Base-by-base conservation (phyloP, 2,888 invertebrate genomes). In the Podabrus alpinus region DNA sequence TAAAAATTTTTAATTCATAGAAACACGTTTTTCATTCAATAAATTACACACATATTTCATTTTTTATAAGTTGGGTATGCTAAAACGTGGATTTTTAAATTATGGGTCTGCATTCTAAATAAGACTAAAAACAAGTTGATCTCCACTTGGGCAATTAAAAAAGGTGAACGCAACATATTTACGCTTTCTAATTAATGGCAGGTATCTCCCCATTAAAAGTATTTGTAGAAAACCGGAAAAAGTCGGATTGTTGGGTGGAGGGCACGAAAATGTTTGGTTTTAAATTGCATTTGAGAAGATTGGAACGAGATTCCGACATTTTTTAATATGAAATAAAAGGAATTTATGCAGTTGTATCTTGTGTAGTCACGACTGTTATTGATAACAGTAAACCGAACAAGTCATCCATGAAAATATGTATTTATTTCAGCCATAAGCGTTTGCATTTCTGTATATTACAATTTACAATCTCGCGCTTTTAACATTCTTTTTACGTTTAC, bases 321-420 rank as follows among this genome's bases (percentile, higher is more conserved):
- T 69, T 71, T 76, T 73, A 71, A 67, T 71, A 76, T 76, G 60
- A 69, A 71, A 73, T 68, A 68, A 59, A 60, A n/a, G 73, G 72
- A 73, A 75, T 72, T 75, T 73, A 72, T 75, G 72, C 66, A n/a
- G 75, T 62, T 45, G 69, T 76, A 73, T 71, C 71, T 73, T 67
- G 19, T 71, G 68, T 60, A 78, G 79, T 80, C 79, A 80, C 80
- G 80, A 80, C 75, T 76, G 73, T 75, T 72, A 72, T 45, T 78
- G 79, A 80, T 80, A 79, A 80, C 80, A 80, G 77, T 81, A 80
- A 78, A 79, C 78, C 76, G 73, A 73, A 71, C 76, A 78, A 80
- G 78, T 77, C 77, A 79, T 81, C 81, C 81, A 75, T 81, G 81
- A 79, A 81, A 81, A 80, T 81, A 78, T 79, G 78, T 73, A 80